Percentiles rank a stretch among this genome's conserved stretches.
Conservation (phyloP, 37 sponge, comb jelly and placozoan genomes). For the Spongilla lacustris region DNA sequence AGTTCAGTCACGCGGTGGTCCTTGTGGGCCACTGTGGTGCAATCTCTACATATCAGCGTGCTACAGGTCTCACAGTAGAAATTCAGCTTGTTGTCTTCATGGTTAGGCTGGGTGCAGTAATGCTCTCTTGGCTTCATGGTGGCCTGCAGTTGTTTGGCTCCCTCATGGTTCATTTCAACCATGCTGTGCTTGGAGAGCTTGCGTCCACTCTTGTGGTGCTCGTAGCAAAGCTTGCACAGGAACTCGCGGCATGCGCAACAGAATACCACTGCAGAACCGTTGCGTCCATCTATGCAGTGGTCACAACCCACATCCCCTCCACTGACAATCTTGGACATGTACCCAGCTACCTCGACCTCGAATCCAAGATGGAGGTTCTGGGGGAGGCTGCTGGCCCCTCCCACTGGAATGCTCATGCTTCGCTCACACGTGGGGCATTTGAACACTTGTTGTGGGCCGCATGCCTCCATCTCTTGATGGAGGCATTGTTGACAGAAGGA, state of each 20-base stretch:
- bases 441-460: background rate
- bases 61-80: conserved; percentile 45
- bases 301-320: conserved; percentile 25
- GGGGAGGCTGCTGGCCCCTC: conserved; percentile 21
- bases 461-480: conserved; percentile 4
- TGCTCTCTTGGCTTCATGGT: background rate
- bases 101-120: conserved; percentile 18
- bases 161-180: conserved; percentile 7
- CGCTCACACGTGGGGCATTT: conserved; percentile 52
- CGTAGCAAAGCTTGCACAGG: conserved; percentile 38
- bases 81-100: conserved; percentile 33
- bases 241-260: conserved; percentile 50
- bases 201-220: conserved; percentile 28
- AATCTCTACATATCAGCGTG: conserved; percentile 52
- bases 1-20: conserved; percentile 5
- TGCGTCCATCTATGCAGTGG: conserved; percentile 22
- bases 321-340: conserved; percentile 24
- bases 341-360: conserved; percentile 38
- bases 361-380: conserved; percentile 17
- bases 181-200: conserved; percentile 37
- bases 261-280: conserved; percentile 39
- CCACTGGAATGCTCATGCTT: background rate
- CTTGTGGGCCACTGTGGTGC: conserved; percentile 24
- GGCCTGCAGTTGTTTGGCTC: background rate
- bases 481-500: conserved; percentile 56